A percentile compares a stretch with the other conserved stretches of the same genome.
Conservation (phyloP, 2,113 vertebrate genomes). For the Grantiella picta region DNA sequence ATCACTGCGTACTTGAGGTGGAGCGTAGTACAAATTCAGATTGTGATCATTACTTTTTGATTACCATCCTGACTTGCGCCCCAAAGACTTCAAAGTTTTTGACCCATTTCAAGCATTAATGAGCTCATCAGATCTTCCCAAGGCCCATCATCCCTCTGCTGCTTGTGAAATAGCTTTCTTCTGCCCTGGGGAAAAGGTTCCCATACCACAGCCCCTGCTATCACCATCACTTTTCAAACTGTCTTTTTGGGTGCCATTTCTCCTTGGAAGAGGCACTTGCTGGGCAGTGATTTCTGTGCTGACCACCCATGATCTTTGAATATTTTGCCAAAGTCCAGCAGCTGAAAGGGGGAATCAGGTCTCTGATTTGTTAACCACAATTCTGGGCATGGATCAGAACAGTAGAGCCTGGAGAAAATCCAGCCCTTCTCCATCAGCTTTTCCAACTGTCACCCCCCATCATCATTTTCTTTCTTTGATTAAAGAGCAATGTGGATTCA, state of each 20-base stretch:
- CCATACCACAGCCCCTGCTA: not conserved
- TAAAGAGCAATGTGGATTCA: not conserved
- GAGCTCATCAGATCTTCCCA: not conserved
- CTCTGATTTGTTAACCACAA: not conserved
- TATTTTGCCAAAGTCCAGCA: not conserved
- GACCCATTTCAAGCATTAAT: not conserved
- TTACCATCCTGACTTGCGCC: not conserved
- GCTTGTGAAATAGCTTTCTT: not conserved
- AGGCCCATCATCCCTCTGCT: not conserved
- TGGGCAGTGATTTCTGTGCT: not conserved
- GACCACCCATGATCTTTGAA: not conserved
- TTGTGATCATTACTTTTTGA: not conserved
- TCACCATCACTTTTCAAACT: not conserved
- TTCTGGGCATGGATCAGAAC: not conserved
- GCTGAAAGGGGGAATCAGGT: not conserved
- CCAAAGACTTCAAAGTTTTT: not conserved
- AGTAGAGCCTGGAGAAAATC: conserved; percentile 18
- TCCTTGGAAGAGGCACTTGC: not conserved
- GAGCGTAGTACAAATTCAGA: not conserved
- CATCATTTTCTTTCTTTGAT: not conserved
- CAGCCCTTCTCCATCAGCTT: conserved; percentile 15
- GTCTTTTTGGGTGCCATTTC: not conserved
- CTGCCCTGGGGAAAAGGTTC: not conserved
- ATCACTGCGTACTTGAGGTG: not conserved
- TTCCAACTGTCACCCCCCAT: not conserved